phyloP scores from a whole-genome alignment of 1,140 invertebrate genomes.

The Drosophila tristis region DNA sequence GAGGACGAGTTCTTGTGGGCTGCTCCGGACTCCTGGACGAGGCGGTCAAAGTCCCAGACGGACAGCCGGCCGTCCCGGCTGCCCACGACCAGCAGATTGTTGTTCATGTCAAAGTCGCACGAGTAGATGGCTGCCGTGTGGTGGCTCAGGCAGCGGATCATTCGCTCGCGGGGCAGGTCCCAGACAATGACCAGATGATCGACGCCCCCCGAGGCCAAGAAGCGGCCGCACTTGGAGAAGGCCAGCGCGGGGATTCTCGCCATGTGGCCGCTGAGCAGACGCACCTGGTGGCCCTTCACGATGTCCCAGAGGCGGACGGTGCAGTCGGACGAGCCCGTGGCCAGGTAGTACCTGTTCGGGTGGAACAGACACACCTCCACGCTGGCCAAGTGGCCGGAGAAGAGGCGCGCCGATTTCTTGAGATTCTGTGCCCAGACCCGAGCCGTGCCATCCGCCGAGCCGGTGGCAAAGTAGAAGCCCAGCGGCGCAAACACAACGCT shows the following conservation, averaged over 20 bases:
- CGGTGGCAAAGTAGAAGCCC: slow-evolving; percentile 45
- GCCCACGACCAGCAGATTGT: slow-evolving; percentile 27
- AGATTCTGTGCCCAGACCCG: slow-evolving; percentile 42
- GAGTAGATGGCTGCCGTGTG: slow-evolving; percentile 23
- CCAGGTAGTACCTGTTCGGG: slow-evolving; percentile 49
- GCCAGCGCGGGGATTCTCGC: slow-evolving; percentile 8
- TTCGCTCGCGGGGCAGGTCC: slow-evolving; percentile 18
- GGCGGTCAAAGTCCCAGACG: slow-evolving; percentile 45
- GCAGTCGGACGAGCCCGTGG: slow-evolving; percentile 44
- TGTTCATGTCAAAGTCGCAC: slow-evolving; percentile 28
- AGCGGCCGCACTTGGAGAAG: slow-evolving; percentile 40
- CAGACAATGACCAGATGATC: slow-evolving; percentile 31
- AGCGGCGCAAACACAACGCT: slow-evolving; percentile 30
- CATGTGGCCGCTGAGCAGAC: slow-evolving; percentile 35
- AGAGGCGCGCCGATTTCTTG: slow-evolving; percentile 10
- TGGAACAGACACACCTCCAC: slow-evolving; percentile 39
- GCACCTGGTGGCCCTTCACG: slow-evolving; percentile 27
- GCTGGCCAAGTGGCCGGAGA: slow-evolving; percentile 32
- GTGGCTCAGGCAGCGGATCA: slow-evolving; percentile 14
- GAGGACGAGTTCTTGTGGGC: no score
- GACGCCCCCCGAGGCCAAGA: slow-evolving; percentile 26
- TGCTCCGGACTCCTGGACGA: slow-evolving; percentile 5
- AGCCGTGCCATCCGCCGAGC: slow-evolving; percentile 35
- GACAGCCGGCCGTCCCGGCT: slow-evolving; percentile 26
- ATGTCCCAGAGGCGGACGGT: slow-evolving; percentile 49